A percentile compares a stretch with the other conserved stretches of the same genome.
Conservation (phyloP, 2,888 invertebrate genomes). For the Coleophora deauratella region DNA sequence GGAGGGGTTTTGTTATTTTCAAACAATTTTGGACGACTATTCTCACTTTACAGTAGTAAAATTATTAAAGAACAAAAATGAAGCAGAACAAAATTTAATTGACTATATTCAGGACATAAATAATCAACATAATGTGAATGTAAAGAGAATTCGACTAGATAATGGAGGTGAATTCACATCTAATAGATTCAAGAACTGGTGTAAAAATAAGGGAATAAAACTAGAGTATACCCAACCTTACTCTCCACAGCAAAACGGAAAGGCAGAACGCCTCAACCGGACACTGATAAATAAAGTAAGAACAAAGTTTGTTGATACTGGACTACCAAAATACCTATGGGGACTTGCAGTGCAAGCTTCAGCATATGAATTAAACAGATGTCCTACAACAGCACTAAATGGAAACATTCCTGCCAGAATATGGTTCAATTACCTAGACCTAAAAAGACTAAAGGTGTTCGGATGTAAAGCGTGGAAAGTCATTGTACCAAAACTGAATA, state of each 20-base stretch:
- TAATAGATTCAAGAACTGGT: slow-evolving; percentile 4
- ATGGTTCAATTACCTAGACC: slow-evolving; percentile 1
- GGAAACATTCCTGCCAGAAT: slow-evolving; percentile 4
- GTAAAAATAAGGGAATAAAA: slow-evolving; percentile 7
- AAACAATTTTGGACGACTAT: slow-evolving; percentile 14
- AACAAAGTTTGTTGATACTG: slow-evolving; percentile 5
- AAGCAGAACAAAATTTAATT: too few relatives aligned
- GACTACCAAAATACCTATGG: slow-evolving; percentile 14
- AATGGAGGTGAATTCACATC: slow-evolving; percentile 12
- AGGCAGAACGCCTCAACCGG: not conserved
- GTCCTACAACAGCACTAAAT: too few relatives aligned
- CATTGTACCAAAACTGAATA: slow-evolving; percentile 7
- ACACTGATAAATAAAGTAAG: not conserved
- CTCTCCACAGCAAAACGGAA: slow-evolving; percentile 2
- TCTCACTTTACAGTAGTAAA: too few relatives aligned
- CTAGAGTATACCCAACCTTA: slow-evolving; percentile 7
- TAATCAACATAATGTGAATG: slow-evolving; percentile 9
- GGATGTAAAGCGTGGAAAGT: slow-evolving; percentile 10
- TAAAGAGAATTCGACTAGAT: slow-evolving; percentile 13
- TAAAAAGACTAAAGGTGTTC: slow-evolving; percentile 8
- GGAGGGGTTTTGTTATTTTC: slow-evolving; percentile 12
- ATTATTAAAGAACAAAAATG: too few relatives aligned
- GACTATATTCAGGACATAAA: slow-evolving; percentile 13
- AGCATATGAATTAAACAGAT: slow-evolving; percentile 14
- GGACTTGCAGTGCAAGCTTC: slow-evolving; percentile 13